Evolutionary conservation across 1,140 invertebrate species (phyloP), one percentile per base, ranked within the genome.

Genomic region (Brachionus sp.): DNA sequence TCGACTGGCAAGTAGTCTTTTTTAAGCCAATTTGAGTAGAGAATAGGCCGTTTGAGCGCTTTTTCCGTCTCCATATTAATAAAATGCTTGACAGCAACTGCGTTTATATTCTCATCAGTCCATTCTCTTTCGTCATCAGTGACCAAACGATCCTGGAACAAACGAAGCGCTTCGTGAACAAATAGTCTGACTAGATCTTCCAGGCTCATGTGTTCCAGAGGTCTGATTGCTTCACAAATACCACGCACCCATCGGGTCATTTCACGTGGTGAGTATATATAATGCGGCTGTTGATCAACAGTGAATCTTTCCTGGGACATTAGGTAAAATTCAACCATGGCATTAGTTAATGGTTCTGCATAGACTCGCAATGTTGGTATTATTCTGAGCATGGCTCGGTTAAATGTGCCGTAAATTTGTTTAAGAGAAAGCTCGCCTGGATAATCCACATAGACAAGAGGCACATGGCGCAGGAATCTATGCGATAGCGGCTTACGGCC

Each of bases 241-340:
- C 98, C 98, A 66, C 98, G 91, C 5, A 99, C 97, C 98, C 98
- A 99, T 84, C 98, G 90, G 0, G 98, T 99, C 94, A 99, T 95
- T 90, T 99, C 98, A 88, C 98, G 92, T n/a, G 98, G 98, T 84
- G 96, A 98, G 90, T 99, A 99, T 0, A 99, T 95, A 88, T 99
- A 99, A 89, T 99, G 98, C 0, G 98, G 98, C 89, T 99, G 98
- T 95, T 99, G 98, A 88, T 99, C 98, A 90, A 98, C 97, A 0
- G 97, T 99, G 88, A 99, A 99, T 73, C 93, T 91, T 88, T 98
- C 97, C 91, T 99, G 97, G 10, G 96, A 98, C 9, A 93, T 92
- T 1, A 98, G 90, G 90, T 98, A 99, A 86, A 99, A 96, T 87
- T 98, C 96, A 0, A 99, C 97, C 98, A 99, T 99, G 3, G 97